Evolutionary conservation across 2,797 vertebrate genomes (phyloP), one percentile per base, ranked within the genome.

Genomic region (Erethizon dorsatum): DNA sequence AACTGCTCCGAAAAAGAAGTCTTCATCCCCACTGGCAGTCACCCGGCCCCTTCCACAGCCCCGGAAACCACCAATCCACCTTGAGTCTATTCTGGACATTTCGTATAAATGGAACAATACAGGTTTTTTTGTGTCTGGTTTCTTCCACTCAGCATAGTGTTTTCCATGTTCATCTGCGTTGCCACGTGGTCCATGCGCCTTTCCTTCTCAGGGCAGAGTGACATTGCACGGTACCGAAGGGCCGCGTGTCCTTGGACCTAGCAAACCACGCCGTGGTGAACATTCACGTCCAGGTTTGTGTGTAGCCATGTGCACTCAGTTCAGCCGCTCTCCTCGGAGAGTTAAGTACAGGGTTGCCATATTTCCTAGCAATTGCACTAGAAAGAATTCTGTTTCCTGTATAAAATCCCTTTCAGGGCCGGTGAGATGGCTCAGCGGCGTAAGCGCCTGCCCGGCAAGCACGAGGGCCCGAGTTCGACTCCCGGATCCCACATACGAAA

Each of bases 71-170:
- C 59, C 1, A 1, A 17, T 13, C 52, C 4, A 17, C n/a, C 11
- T 24, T 59, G 52, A 47, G 13, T 33, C 59, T 10, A 0, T 52
- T n/a, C 82, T 59, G 61, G 54, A 20, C 57, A 0, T 17, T 77
- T 11, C 6, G 4, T 6, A 0, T 28, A 13, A 10, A 9, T 7
- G 11, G 63, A 61, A 15, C 28, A 18, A 0, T 1, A 2, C 1
- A 4, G 11, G 56, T 37, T 15, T 56, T 67, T 22, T 12, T 1
- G 8, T 47, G 24, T 14, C 7, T 80, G 41, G 41, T 12, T 7
- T 75, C 57, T 67, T 12, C 22, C n/a, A 9, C 18, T 22, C 15
- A 12, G 31, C 6, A 0, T 31, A 0, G 7, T 20, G 13, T 79
- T n/a, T 54, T 12, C 37, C 33, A 12, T 50, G n/a, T 22, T 14